These are phyloP conservation scores for Caenorhabditis briggsae DNA, from an alignment of 1,140 invertebrate species.

Conservation along the genomic window DNA sequence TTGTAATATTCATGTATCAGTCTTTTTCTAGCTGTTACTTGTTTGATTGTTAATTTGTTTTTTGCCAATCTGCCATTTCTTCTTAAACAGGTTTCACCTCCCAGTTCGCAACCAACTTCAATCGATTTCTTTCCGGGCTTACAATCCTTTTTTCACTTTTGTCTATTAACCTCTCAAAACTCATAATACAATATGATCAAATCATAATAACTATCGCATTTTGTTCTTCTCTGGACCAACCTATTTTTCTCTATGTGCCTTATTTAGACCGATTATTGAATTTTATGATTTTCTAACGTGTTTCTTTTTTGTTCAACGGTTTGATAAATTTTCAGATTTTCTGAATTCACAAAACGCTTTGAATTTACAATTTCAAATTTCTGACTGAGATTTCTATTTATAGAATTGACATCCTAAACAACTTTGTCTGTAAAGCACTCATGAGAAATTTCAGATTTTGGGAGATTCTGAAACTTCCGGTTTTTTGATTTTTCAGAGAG, in stretches of 20 bases:
- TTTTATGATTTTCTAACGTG: neutral
- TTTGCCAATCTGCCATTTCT: conserved; percentile 35
- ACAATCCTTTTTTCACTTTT: conserved; percentile 7
- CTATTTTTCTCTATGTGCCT: neutral
- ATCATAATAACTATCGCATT: conserved; percentile 1
- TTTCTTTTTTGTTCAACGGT: conserved; percentile 4
- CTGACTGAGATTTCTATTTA: too few relatives aligned
- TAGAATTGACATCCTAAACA: too few relatives aligned
- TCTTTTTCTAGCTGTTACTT: neutral
- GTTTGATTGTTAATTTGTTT: conserved; percentile 17
- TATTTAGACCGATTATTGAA: neutral
- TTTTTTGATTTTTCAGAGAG: too few relatives aligned
- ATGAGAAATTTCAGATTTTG: too few relatives aligned
- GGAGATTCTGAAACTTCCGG: too few relatives aligned
- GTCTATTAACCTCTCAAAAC: neutral
- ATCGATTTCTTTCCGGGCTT: conserved; percentile 25
- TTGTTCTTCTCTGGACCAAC: neutral
- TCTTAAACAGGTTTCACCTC: neutral
- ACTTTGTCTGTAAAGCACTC: too few relatives aligned
- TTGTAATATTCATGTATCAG: neutral
- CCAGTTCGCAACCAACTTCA: conserved; percentile 39
- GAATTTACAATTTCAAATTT: too few relatives aligned
- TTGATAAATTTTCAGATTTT: neutral
- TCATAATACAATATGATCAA: conserved; percentile 19
- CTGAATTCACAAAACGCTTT: too few relatives aligned